These are phyloP conservation scores for Bos javanicus DNA, from an alignment of 2,113 vertebrate species.

Conservation along the genomic window DNA sequence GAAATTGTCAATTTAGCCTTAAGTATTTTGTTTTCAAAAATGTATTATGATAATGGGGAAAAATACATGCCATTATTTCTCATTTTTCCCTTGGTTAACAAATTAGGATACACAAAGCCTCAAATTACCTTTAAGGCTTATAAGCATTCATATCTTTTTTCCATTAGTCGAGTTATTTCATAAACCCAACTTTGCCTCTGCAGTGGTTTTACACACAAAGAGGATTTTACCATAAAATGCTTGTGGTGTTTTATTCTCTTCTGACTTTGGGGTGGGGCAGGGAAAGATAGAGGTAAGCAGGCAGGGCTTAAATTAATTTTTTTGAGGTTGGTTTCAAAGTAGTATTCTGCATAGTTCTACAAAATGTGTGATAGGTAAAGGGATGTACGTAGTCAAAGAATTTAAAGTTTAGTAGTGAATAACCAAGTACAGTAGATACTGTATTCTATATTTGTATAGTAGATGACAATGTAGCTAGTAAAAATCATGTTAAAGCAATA, in stretches of 20 bases:
- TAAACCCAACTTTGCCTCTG: conserved; percentile 51
- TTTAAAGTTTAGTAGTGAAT: conserved; percentile 15
- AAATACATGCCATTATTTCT: conserved; percentile 57
- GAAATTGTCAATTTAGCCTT: conserved; percentile 59
- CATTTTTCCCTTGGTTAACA: conserved; percentile 54
- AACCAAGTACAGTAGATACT: background rate
- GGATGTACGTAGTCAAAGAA: background rate
- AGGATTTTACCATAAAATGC: conserved; percentile 65
- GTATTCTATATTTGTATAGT: background rate
- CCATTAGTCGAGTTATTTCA: conserved; percentile 61
- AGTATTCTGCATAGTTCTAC: conserved; percentile 19
- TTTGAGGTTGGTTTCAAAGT: conserved; percentile 19
- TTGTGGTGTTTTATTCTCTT: conserved; percentile 41
- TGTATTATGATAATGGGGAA: conserved; percentile 55
- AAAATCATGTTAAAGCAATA: conserved; percentile 17
- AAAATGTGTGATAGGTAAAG: background rate
- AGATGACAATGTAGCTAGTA: background rate
- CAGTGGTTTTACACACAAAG: conserved; percentile 58
- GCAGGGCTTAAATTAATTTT: conserved; percentile 30
- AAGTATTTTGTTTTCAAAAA: conserved; percentile 63
- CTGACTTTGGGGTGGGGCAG: background rate
- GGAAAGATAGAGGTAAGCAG: background rate
- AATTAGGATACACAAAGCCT: conserved; percentile 57
- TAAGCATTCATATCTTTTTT: conserved; percentile 62
- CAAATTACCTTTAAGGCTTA: conserved; percentile 62